Percentiles rank a stretch among this genome's conserved stretches.
Conservation (phyloP, 1,140 invertebrate species). For the Nephila pilipes region DNA sequence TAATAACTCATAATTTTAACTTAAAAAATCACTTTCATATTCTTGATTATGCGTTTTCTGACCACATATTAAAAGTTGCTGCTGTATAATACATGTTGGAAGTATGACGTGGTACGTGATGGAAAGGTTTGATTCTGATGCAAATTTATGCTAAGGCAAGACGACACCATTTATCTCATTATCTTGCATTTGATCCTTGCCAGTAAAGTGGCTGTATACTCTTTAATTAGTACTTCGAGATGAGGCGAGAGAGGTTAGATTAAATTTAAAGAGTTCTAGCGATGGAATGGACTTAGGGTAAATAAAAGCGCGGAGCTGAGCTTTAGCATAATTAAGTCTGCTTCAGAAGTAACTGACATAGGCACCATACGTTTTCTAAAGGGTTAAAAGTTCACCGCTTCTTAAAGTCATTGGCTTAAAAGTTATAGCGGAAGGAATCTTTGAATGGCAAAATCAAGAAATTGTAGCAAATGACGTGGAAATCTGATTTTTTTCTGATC, state of each 20-base stretch:
- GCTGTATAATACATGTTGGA: background rate
- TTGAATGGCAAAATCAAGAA: background rate
- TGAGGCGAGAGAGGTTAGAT: constrained; percentile 26
- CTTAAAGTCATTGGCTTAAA: background rate
- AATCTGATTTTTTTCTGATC: too few species aligned
- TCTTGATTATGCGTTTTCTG: background rate
- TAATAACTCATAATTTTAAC: too few species aligned
- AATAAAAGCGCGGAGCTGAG: background rate
- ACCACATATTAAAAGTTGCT: background rate
- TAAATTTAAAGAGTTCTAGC: constrained; percentile 37
- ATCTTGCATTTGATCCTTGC: background rate
- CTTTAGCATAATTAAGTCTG: background rate
- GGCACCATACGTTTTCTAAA: background rate
- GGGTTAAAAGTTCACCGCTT: background rate
- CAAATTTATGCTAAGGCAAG: constrained; percentile 23
- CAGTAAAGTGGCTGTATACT: background rate
- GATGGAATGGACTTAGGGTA: constrained; percentile 11
- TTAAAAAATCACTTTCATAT: too few species aligned
- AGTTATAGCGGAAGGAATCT: background rate
- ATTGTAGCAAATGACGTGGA: too few species aligned
- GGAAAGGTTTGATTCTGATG: constrained; percentile 30
- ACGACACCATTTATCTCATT: constrained; percentile 29
- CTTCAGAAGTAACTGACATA: background rate
- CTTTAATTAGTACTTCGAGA: constrained; percentile 31
- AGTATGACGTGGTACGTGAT: background rate